Conservation (phyloP, 2,888 invertebrate species). For the Nycteola revayana region DNA sequence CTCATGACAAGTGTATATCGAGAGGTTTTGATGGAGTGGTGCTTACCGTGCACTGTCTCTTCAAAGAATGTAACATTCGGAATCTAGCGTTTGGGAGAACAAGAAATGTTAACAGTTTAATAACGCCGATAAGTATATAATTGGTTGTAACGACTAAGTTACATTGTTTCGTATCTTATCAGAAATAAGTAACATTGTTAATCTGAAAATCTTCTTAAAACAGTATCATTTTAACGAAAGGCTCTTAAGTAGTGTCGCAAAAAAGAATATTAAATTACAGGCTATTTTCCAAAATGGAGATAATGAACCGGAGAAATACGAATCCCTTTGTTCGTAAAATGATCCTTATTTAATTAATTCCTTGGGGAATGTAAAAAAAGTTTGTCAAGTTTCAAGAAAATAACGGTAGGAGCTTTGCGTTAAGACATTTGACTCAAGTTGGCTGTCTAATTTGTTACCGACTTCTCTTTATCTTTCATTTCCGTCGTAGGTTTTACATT, state of each 20-base stretch:
- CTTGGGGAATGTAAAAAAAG: constrained; percentile 49
- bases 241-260: constrained; percentile 25
- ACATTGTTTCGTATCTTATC: too few relatives aligned
- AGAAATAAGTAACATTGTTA: constrained; percentile 7
- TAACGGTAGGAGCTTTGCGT: constrained; percentile 43
- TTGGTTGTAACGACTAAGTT: neutral
- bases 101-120: neutral
- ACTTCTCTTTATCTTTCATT: constrained; percentile 59
- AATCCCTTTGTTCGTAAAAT: constrained; percentile 46
- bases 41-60: constrained; percentile 20
- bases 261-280: constrained; percentile 35
- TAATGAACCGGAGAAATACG: constrained; percentile 51
- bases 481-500: constrained; percentile 45
- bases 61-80: too few relatives aligned
- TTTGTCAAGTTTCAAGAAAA: constrained; percentile 51
- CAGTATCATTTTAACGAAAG: constrained; percentile 31
- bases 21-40: constrained; percentile 31
- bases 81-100: neutral
- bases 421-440: constrained; percentile 43
- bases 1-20: constrained; percentile 37
- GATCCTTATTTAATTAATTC: constrained; percentile 65
- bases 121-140: neutral
- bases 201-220: constrained; percentile 23
- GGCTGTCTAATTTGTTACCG: constrained; percentile 50
- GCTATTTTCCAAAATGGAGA: constrained; percentile 36